Base-by-base conservation (phyloP, 2,888 invertebrate genomes). In the Alviniconcha strummeri region DNA sequence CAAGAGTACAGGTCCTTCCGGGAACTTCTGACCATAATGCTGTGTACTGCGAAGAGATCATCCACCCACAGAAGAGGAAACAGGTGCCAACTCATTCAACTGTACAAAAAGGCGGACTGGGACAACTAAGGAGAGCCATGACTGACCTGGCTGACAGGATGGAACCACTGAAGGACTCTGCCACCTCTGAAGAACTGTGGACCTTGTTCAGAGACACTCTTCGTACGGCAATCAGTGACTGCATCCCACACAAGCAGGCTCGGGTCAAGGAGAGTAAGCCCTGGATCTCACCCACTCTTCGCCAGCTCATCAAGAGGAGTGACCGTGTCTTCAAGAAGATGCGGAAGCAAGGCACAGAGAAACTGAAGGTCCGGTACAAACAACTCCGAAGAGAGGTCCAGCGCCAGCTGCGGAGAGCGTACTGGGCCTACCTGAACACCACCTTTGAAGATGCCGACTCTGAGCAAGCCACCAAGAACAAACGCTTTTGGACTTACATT, bases 321-420 rank as follows among this genome's bases (percentile, higher is more conserved):
- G 57, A 57, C 77, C 54, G 55, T 36, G n/a, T n/a, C 56, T 57
- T 57, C 55, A n/a, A 55, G 77, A 77, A 57, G 77, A 77, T 55
- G 77, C 77, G 57, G 11, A 77, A 77, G 55, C 56, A 77, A 56
- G 56, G 57, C 7, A 77, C 77, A 77, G 77, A 77, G 77, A 19
- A 55, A 55, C 77, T 57, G 56, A 55, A 77, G 52, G 13, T 55
- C n/a, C 17, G 19, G 57, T 1, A 55, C n/a, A 77, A 57, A 52
- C 55, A 77, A 56, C 17, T 55, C 1, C 4, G 19, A 57, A 9
- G 74, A 72, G 64, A 64, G 4, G 64, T 64, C 11, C 64, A 64
- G 15, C 4, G 64, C 64, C 64, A 64, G 64, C 64, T 64, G 36
- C 5, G 6, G 15, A 75, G 55, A 5, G 54, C 74, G 54, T 55